Base-by-base conservation (phyloP, 2,888 invertebrate species). In the Strigamia transsilvanica region DNA sequence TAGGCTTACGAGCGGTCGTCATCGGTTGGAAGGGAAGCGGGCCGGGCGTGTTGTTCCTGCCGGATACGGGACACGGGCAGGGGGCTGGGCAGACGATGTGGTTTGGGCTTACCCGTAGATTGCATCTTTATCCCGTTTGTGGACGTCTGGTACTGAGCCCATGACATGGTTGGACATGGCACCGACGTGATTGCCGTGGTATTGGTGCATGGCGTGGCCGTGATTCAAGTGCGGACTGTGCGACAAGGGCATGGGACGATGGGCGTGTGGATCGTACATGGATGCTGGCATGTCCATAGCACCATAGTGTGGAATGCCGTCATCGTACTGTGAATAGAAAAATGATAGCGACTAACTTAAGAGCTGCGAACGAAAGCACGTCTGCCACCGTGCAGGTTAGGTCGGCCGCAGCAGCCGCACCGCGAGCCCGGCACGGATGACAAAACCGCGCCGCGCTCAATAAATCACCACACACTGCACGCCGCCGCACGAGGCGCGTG, bases 111-210 rank as follows among this genome's bases (percentile, higher is more conserved):
- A 98, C 98, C 97, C 97, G 91, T 98, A 98, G 89, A 98, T 97
- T 88, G 97, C 96, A 91, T 98, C 97, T 91, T 97, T 98, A 91
- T 98, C 98, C 89, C 98, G 91, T 91, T 98, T 98, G 90, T 96
- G 96, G 87, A 96, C 96, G 90, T 96, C 95, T 87, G 96, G 95
- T 84, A 92, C 91, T 85, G 91, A 90, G 83, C 89, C 90, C 88
- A 89, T 89, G 83, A 88, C 87, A 83, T 87, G 87, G 85, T 87
- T 87, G 73, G 86, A 85, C 85, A 90, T 91, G 89, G 88, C 90
- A 88, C 89, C 90, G 88, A 95, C 94, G 90, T 95, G 95, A 91
- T 95, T 93, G 90, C 91, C 89, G 88, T 94, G 94, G 89, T 95
- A 88, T 82, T 87, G 87, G 85, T 88, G 88, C 87, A 88, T 87